Percentiles rank a stretch among this genome's conserved stretches.
These are phyloP conservation scores for Bibio marci DNA, from an alignment of 2,888 invertebrate species.

Conservation along the genomic window DNA sequence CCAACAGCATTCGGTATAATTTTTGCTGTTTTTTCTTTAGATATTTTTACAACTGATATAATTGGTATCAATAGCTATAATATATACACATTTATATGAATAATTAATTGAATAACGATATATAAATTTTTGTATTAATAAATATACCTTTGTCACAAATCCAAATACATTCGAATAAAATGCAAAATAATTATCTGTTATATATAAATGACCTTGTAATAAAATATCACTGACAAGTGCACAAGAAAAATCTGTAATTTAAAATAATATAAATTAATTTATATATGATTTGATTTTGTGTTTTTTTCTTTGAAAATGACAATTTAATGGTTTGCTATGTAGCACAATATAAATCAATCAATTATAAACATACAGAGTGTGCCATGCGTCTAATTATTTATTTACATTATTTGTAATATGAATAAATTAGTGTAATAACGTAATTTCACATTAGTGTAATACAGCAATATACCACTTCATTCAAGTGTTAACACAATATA, in stretches of 20 bases:
- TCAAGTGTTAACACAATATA: too few species aligned
- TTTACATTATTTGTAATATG: too few species aligned
- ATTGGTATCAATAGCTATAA: slow-evolving; percentile 73
- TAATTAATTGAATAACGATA: too few species aligned
- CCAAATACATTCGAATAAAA: slow-evolving; percentile 94
- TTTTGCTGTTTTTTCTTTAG: slow-evolving; percentile 82
- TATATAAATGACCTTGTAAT: slow-evolving; percentile 84
- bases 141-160: slow-evolving; percentile 79
- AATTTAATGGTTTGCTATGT: too few species aligned
- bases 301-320: too few species aligned
- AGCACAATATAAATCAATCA: slow-evolving; percentile 1
- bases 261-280: too few species aligned
- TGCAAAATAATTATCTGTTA: slow-evolving; percentile 87
- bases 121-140: too few species aligned
- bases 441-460: too few species aligned
- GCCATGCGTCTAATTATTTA: not conserved
- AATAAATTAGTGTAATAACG: too few species aligned
- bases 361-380: not conserved
- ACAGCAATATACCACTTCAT: too few species aligned
- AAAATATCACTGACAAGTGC: slow-evolving; percentile 83
- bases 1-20: slow-evolving; percentile 92
- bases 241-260: slow-evolving; percentile 69
- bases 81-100: too few species aligned
- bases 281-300: too few species aligned
- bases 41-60: slow-evolving; percentile 67